phyloP scores from a whole-genome alignment of 2,888 invertebrate species.

The Acrocyrtus sp. region DNA sequence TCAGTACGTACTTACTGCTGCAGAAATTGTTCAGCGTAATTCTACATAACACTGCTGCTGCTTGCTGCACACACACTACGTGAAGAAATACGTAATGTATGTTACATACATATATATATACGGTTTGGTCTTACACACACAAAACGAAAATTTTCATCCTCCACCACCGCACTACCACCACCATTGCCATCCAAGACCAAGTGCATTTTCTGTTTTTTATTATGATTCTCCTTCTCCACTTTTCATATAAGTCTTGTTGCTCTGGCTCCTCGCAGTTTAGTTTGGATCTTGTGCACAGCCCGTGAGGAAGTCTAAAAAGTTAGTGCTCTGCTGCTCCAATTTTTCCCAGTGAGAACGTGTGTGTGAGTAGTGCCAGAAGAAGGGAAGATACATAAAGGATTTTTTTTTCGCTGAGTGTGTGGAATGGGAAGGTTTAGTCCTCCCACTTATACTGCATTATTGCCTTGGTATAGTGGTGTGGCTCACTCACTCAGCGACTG shows the following conservation, averaged over 20 bases:
- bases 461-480: not conserved
- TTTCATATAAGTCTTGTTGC: slow-evolving; percentile 43
- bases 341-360: not conserved
- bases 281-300: slow-evolving; percentile 42
- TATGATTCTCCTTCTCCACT: not conserved
- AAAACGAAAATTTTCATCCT: too few relatives aligned
- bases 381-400: slow-evolving; percentile 30
- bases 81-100: too few relatives aligned
- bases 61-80: not conserved
- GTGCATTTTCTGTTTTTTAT: slow-evolving; percentile 37
- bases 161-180: not conserved
- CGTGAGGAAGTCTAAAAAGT: too few relatives aligned
- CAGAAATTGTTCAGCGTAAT: not conserved
- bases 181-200: slow-evolving; percentile 33
- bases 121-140: too few relatives aligned
- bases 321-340: slow-evolving; percentile 15
- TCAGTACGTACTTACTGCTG: not conserved
- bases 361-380: not conserved
- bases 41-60: too few relatives aligned
- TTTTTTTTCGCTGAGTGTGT: slow-evolving; percentile 11
- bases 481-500: not conserved
- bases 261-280: slow-evolving; percentile 40
- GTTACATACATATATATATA: too few relatives aligned
- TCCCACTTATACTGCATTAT: not conserved
- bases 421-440: slow-evolving; percentile 5